Evolutionary conservation across 2,888 invertebrate genomes (phyloP).

Genomic region (Nowickia ferox): DNA sequence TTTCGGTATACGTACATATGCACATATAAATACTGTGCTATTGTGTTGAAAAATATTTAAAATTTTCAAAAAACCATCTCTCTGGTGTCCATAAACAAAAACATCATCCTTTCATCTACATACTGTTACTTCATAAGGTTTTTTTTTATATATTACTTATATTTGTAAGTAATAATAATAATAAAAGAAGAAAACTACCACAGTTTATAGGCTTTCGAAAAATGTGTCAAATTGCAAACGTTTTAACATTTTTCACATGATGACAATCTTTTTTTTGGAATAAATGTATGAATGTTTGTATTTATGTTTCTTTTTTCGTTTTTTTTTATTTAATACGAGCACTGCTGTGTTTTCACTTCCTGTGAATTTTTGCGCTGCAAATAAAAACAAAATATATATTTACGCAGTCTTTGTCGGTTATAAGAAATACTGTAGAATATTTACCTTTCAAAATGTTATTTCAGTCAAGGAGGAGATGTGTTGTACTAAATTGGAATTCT

Average conservation of each 20-base stretch:
- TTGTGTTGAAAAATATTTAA: conserved; percentile 20
- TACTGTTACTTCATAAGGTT: conserved; percentile 17
- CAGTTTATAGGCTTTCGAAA: conserved; percentile 71
- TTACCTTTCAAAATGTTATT: conserved; percentile 50
- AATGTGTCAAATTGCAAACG: conserved; percentile 74
- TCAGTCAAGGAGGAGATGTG: background rate
- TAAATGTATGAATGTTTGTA: background rate
- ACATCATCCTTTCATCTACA: conserved; percentile 62
- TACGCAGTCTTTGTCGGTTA: conserved; percentile 57
- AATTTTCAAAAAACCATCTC: background rate
- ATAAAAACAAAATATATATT: conserved; percentile 59
- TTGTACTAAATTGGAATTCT: background rate
- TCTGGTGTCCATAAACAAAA: conserved; percentile 45
- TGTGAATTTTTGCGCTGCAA: conserved; percentile 75
- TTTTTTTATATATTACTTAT: background rate
- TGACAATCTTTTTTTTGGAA: conserved; percentile 78
- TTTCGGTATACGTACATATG: background rate
- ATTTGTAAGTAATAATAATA: conserved; percentile 18
- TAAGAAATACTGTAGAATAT: conserved; percentile 33
- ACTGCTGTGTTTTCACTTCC: conserved; percentile 81
- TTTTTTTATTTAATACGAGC: conserved; percentile 35
- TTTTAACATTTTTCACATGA: conserved; percentile 76
- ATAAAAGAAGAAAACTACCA: conserved; percentile 20
- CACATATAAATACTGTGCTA: background rate
- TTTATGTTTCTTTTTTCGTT: background rate